Base-by-base conservation (phyloP, 2,888 invertebrate species). In the Drosophila robusta region DNA sequence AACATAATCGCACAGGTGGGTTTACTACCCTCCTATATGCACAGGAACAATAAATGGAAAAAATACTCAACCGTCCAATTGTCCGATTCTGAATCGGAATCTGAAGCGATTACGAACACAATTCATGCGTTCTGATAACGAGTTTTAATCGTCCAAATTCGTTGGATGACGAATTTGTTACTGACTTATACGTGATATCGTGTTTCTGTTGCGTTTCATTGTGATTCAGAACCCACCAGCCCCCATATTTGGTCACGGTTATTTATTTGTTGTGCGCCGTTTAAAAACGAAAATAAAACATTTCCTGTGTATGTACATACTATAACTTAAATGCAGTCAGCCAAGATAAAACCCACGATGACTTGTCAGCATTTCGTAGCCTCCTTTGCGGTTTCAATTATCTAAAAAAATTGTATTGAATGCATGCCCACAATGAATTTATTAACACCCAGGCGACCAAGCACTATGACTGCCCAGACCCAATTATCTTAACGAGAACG, bases 1-100 rank as follows among this genome's bases (percentile, higher is more conserved):
- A 54, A 56, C 44, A 63, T 34, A 50, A 68, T 64, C 70, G n/a
- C 7, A 32, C 65, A 75, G 51, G n/a, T 58, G 76, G 41, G 22
- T 26, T 14, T 29, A 55, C 38, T 12, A 1, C 26, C n/a, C n/a
- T 18, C 1, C 29, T 16, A 9, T 46, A 24, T 8, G 47, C 11
- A 8, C n/a, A 26, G 8, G 11, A 14, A 18, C 11, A 8, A 29
- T 29, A 29, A 8, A 29, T 29, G 8, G 16, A 9, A 14, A 14
- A 3, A n/a, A 12, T n/a, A n/a, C n/a, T n/a, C n/a, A n/a, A n/a
- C n/a, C n/a, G n/a, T n/a, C n/a, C n/a, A n/a, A n/a, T n/a, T n/a
- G 22, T 34, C 45, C 44, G n/a, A 47, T 41, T 60, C 14, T 36
- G 42, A 36, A 58, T 16, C 6, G 9, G 18, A 26, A n/a, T 45